phyloP scores from a whole-genome alignment of 2,888 invertebrate genomes.

The Ormyrus labotus region DNA sequence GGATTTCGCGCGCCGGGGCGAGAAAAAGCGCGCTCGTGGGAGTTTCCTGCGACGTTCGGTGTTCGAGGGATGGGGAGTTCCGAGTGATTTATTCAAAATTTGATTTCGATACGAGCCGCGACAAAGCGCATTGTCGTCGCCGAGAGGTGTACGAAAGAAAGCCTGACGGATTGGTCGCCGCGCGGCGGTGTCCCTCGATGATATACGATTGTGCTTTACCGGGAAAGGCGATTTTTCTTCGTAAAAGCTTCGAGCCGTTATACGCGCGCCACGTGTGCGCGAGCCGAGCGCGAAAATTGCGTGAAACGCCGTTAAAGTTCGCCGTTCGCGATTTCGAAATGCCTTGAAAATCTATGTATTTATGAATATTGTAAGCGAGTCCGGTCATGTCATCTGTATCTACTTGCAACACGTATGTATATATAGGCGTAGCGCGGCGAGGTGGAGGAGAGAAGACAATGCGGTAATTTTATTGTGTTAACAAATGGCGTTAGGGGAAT shows the following conservation, averaged over 20 bases:
- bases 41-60: neutral
- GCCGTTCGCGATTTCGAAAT: neutral
- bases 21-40: neutral
- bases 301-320: too few species aligned
- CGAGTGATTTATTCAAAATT: slow-evolving; percentile 28
- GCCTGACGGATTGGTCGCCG: neutral
- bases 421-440: neutral
- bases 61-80: neutral
- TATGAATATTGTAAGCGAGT: neutral
- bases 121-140: neutral
- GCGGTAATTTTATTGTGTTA: slow-evolving; percentile 17
- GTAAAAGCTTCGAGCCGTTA: neutral
- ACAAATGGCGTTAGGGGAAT: slow-evolving; percentile 15
- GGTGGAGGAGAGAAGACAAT: neutral
- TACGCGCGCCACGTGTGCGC: neutral
- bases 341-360: slow-evolving; percentile 3
- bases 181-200: neutral
- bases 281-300: too few species aligned
- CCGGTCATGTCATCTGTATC: slow-evolving; percentile 3
- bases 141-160: neutral
- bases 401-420: neutral
- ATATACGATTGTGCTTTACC: neutral
- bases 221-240: neutral
- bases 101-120: neutral
- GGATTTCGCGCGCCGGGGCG: neutral